Conservation (phyloP, 2,888 invertebrate species). For the Diabrotica balteata region DNA sequence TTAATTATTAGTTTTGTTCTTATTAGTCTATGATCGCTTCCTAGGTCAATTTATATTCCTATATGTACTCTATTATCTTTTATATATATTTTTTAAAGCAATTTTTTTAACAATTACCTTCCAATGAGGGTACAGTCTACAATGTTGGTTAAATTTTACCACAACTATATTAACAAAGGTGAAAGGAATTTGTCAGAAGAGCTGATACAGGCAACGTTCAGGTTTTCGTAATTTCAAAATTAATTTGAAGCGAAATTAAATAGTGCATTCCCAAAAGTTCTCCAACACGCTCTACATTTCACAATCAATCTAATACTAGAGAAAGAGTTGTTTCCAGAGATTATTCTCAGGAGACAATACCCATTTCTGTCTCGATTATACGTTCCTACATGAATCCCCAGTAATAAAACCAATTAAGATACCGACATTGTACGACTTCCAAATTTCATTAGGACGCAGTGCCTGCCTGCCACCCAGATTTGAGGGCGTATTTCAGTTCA, state of each 20-base stretch:
- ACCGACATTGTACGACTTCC: constrained; percentile 43
- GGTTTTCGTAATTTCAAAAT: constrained; percentile 14
- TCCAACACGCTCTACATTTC: constrained; percentile 12
- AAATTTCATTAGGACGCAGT: constrained; percentile 41
- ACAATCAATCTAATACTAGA: constrained; percentile 16
- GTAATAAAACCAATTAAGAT: constrained; percentile 47
- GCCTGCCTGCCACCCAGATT: constrained; percentile 30
- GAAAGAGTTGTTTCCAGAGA: constrained; percentile 25
- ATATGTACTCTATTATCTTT: too few species aligned
- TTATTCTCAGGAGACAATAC: constrained; percentile 33
- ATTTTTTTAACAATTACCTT: too few species aligned
- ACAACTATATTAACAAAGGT: too few species aligned
- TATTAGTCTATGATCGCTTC: too few species aligned
- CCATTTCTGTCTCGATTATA: constrained; percentile 36
- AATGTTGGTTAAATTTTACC: too few species aligned
- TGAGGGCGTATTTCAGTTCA: constrained; percentile 36
- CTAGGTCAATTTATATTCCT: too few species aligned
- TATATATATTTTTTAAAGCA: too few species aligned
- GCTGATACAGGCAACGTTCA: constrained; percentile 10
- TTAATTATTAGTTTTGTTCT: too few species aligned
- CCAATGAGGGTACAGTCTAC: too few species aligned
- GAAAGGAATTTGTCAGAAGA: constrained; percentile 9
- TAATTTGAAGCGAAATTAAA: constrained; percentile 17
- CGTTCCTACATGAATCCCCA: constrained; percentile 35
- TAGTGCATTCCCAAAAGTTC: constrained; percentile 17